phyloP scores from a whole-genome alignment of 1,140 invertebrate genomes.

The Rhagoletis pomonella region DNA sequence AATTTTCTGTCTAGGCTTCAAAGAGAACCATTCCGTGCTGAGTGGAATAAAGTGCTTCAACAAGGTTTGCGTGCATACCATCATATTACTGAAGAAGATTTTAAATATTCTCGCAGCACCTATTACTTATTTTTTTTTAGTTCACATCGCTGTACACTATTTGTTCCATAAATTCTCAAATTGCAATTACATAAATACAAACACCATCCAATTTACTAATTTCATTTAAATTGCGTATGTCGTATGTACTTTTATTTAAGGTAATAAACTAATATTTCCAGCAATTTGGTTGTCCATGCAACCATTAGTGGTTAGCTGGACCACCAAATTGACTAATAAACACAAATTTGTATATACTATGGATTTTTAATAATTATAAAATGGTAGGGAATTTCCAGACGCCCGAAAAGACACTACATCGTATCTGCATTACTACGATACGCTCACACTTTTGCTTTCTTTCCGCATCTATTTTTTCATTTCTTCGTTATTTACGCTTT shows the following conservation, averaged over 20 bases:
- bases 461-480: not conserved
- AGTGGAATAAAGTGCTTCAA: too few species aligned
- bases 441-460: not conserved
- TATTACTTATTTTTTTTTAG: too few species aligned
- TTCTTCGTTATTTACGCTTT: slow-evolving; percentile 17
- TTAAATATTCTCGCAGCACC: too few species aligned
- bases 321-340: slow-evolving; percentile 17
- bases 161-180: too few species aligned
- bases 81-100: not conserved
- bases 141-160: too few species aligned
- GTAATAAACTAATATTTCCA: slow-evolving; percentile 48
- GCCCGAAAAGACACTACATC: slow-evolving; percentile 45
- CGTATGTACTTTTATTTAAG: slow-evolving; percentile 49
- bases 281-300: not conserved
- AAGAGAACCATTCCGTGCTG: too few species aligned
- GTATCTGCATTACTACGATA: slow-evolving; percentile 37
- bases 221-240: slow-evolving; percentile 52
- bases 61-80: not conserved
- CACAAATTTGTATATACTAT: slow-evolving; percentile 38
- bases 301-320: slow-evolving; percentile 36
- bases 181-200: not conserved
- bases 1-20: too few species aligned
- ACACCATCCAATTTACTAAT: slow-evolving; percentile 14
- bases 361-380: slow-evolving; percentile 52
- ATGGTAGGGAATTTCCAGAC: slow-evolving; percentile 32